A percentile compares a stretch with the other conserved stretches of the same genome.
phyloP scores from a whole-genome alignment of 1,140 invertebrate species.

The Vollenhovia emeryi region DNA sequence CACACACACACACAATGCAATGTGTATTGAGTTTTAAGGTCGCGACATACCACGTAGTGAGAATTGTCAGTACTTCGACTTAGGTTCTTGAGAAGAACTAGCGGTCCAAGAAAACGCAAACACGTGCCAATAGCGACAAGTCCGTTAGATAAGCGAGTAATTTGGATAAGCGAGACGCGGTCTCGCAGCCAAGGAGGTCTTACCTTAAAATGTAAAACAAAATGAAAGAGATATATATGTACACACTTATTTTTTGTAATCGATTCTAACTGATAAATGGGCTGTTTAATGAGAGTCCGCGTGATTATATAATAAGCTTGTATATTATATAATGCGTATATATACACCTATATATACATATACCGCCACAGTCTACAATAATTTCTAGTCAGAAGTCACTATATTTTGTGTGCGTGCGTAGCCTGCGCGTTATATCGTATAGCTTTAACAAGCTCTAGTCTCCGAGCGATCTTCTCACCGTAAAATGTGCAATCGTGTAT shows the following conservation, averaged over 20 bases:
- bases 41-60: background rate
- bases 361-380: conserved; percentile 15
- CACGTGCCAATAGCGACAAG: conserved; percentile 82
- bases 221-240: conserved; percentile 56
- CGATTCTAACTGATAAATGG: conserved; percentile 58
- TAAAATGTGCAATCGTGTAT: conserved; percentile 80
- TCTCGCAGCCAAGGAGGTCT: conserved; percentile 60
- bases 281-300: conserved; percentile 26
- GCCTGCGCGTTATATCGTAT: conserved; percentile 61
- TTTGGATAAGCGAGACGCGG: conserved; percentile 32
- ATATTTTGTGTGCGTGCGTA: conserved; percentile 74
- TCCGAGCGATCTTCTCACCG: conserved; percentile 70
- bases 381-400: conserved; percentile 64
- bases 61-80: background rate
- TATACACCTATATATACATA: background rate
- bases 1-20: too few species aligned
- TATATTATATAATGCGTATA: conserved; percentile 12
- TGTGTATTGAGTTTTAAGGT: background rate
- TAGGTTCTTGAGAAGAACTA: conserved; percentile 59
- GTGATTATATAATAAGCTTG: conserved; percentile 47
- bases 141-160: conserved; percentile 72
- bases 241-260: conserved; percentile 83
- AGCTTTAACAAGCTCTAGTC: conserved; percentile 69
- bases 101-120: conserved; percentile 78
- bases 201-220: conserved; percentile 54